phyloP scores from a whole-genome alignment of 2,797 vertebrate species.

The Salarias fasciatus region DNA sequence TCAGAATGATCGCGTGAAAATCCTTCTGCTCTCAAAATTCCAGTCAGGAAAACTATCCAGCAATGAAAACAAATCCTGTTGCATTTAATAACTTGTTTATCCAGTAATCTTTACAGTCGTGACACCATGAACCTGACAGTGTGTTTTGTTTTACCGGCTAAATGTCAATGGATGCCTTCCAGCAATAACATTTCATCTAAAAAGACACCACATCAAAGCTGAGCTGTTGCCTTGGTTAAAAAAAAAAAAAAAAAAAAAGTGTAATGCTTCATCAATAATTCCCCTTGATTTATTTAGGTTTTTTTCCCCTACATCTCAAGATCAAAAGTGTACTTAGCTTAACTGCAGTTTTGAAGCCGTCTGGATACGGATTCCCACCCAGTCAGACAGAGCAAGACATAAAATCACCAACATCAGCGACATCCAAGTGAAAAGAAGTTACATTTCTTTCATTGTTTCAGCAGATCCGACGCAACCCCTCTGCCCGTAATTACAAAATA shows the following conservation, averaged over 20 bases:
- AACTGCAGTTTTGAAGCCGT: slow-evolving; percentile 53
- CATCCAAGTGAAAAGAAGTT: background rate
- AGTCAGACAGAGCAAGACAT: slow-evolving; percentile 10
- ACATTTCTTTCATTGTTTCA: background rate
- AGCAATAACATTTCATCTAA: slow-evolving; percentile 58
- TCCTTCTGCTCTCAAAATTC: slow-evolving; percentile 23
- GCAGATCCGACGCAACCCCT: too few relatives aligned
- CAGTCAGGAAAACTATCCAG: slow-evolving; percentile 9
- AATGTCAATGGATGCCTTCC: slow-evolving; percentile 65
- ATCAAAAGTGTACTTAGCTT: slow-evolving; percentile 67
- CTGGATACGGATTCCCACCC: slow-evolving; percentile 45
- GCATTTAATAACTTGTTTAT: slow-evolving; percentile 24
- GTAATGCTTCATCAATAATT: slow-evolving; percentile 77
- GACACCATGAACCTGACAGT: slow-evolving; percentile 5
- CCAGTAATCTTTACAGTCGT: background rate
- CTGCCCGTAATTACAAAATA: too few relatives aligned
- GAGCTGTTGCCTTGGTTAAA: slow-evolving; percentile 29
- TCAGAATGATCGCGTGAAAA: slow-evolving; percentile 9
- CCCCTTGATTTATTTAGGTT: slow-evolving; percentile 68
- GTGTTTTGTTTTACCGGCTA: slow-evolving; percentile 37
- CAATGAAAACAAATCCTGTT: background rate
- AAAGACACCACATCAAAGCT: slow-evolving; percentile 67
- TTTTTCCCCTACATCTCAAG: slow-evolving; percentile 45
- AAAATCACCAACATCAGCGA: slow-evolving; percentile 21
- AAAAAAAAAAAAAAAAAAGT: slow-evolving; percentile 49